Evolutionary conservation across 2,888 invertebrate species (phyloP).

Genomic region (Adelphocoris suturalis): DNA sequence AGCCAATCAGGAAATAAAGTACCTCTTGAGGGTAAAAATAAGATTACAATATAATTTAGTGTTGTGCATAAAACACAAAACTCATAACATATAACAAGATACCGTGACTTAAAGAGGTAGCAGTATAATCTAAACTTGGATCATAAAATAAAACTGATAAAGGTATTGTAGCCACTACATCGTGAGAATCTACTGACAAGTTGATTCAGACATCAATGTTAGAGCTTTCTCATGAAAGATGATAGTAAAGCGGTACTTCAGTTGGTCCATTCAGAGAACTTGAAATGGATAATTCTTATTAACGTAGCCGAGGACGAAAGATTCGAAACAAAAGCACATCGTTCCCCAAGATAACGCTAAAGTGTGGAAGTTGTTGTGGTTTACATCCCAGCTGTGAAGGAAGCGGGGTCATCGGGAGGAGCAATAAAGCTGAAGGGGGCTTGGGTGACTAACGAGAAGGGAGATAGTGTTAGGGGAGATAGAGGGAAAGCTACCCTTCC

Average conservation of each 20-base stretch:
- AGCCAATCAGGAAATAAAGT: too few species aligned
- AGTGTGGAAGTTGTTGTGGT: slow-evolving; percentile 36
- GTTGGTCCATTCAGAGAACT: background rate
- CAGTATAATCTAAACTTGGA: too few species aligned
- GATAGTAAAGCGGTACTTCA: background rate
- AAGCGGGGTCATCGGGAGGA: background rate
- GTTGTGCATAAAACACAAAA: too few species aligned
- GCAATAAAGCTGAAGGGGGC: background rate
- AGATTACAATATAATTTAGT: too few species aligned
- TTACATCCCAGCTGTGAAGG: slow-evolving; percentile 23
- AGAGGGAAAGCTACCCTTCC: slow-evolving; percentile 39
- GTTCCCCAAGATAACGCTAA: background rate
- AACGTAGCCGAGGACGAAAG: background rate
- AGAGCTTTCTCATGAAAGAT: background rate
- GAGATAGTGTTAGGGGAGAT: slow-evolving; percentile 42
- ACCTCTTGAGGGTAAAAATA: too few species aligned
- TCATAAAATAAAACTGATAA: too few species aligned
- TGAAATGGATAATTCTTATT: slow-evolving; percentile 23
- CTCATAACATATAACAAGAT: too few species aligned
- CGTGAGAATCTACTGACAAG: too few species aligned
- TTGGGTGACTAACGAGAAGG: slow-evolving; percentile 27
- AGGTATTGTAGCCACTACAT: too few species aligned
- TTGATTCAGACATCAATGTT: too few species aligned
- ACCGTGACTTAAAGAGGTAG: too few species aligned
- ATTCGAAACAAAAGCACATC: slow-evolving; percentile 2